Conservation (phyloP, 2,797 vertebrate genomes). For the Brachyalestes nurse region DNA sequence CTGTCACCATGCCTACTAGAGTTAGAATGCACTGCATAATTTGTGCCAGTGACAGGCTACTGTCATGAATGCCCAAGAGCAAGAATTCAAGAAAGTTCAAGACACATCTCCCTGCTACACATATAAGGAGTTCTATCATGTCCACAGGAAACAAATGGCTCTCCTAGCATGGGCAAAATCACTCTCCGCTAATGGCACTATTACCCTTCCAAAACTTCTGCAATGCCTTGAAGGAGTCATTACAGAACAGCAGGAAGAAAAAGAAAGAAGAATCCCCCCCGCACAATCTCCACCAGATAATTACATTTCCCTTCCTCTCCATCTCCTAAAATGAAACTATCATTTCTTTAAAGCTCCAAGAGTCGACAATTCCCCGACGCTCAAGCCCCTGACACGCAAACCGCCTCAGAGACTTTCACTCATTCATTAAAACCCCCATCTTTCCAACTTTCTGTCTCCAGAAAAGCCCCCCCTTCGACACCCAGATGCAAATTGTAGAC, state of each 20-base stretch:
- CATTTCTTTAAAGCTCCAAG: conserved; percentile 70
- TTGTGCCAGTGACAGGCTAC: conserved; percentile 9
- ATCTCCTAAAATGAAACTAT: conserved; percentile 66
- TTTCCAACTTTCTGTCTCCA: conserved; percentile 10
- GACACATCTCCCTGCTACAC: neutral
- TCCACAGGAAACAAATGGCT: conserved; percentile 32
- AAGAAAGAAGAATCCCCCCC: conserved; percentile 54
- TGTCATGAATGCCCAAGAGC: conserved; percentile 4
- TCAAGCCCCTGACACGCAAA: conserved; percentile 62
- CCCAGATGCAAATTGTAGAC: conserved; percentile 63
- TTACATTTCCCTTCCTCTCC: conserved; percentile 67
- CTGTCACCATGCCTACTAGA: neutral
- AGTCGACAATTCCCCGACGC: conserved; percentile 62
- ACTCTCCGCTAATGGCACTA: conserved; percentile 60
- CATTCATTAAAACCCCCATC: conserved; percentile 57
- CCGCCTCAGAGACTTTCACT: conserved; percentile 52
- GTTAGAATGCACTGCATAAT: neutral
- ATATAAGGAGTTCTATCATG: conserved; percentile 40
- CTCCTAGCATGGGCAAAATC: conserved; percentile 58
- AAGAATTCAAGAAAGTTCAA: neutral
- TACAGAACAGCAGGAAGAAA: conserved; percentile 69
- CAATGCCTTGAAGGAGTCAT: conserved; percentile 74
- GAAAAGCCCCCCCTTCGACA: neutral
- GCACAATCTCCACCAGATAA: conserved; percentile 70
- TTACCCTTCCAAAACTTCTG: conserved; percentile 73